Conservation (phyloP, 2,113 vertebrate genomes). For the Paradisaea rubra region DNA sequence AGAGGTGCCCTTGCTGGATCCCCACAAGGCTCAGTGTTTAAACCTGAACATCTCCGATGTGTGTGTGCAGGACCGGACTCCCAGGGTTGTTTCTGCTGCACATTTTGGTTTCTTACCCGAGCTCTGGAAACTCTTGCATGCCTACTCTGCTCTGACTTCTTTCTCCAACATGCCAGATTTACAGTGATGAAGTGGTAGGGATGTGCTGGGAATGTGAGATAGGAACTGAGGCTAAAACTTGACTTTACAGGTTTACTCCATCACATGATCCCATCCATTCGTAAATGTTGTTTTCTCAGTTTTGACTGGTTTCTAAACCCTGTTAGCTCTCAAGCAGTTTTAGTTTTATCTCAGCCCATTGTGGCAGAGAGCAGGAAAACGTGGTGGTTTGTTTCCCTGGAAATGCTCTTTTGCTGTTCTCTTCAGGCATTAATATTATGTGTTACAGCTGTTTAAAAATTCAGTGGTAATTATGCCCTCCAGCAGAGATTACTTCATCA, state of each 20-base stretch:
- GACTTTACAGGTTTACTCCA: background rate
- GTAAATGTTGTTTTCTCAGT: background rate
- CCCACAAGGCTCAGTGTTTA: background rate
- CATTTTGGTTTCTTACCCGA: background rate
- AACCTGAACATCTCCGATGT: background rate
- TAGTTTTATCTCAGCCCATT: background rate
- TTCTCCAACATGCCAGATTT: background rate
- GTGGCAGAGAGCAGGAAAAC: background rate
- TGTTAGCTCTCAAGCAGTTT: background rate
- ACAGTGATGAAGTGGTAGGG: background rate
- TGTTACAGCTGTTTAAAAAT: conserved; percentile 40
- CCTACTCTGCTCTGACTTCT: background rate
- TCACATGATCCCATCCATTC: background rate
- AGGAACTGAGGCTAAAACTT: background rate
- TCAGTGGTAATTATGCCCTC: conserved; percentile 26
- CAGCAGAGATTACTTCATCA: background rate
- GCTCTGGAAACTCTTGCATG: background rate
- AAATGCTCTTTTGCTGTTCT: conserved; percentile 28
- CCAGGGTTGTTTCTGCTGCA: rapidly evolving
- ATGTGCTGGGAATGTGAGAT: background rate
- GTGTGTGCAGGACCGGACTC: background rate
- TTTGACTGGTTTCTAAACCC: conserved; percentile 10
- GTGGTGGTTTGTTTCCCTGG: background rate
- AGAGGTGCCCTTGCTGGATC: background rate
- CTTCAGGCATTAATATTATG: conserved; percentile 26